phyloP scores from a whole-genome alignment of 2,888 invertebrate genomes.

The Lochmaea capreae region DNA sequence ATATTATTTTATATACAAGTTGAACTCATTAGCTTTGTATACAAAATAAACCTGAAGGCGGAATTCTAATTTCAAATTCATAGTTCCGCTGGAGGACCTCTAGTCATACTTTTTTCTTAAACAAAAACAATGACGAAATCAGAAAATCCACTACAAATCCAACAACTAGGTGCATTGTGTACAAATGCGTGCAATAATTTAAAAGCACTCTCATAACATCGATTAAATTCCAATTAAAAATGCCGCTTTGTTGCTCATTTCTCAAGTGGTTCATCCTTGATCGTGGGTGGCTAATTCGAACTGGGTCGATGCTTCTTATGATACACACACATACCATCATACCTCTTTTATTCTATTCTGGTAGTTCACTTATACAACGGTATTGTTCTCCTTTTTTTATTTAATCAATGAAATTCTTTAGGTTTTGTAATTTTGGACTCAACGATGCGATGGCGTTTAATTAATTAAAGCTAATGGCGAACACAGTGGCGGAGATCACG shows the following conservation, averaged over 20 bases:
- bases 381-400: slow-evolving; percentile 24
- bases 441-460: neutral
- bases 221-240: slow-evolving; percentile 36
- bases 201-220: slow-evolving; percentile 22
- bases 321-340: slow-evolving; percentile 19
- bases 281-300: slow-evolving; percentile 38
- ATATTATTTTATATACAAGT: too few relatives aligned
- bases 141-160: neutral
- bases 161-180: slow-evolving; percentile 4
- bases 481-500: neutral
- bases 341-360: slow-evolving; percentile 27
- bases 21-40: too few relatives aligned
- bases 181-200: slow-evolving; percentile 7
- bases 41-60: too few relatives aligned
- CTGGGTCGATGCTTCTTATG: slow-evolving; percentile 30
- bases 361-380: slow-evolving; percentile 24
- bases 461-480: neutral
- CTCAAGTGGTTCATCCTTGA: slow-evolving; percentile 32
- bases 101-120: too few relatives aligned
- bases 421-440: slow-evolving; percentile 11
- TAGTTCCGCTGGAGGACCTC: too few relatives aligned
- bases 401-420: neutral
- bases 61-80: too few relatives aligned
- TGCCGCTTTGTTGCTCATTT: slow-evolving; percentile 31
- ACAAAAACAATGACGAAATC: neutral